Evolutionary conservation across 2,888 invertebrate species (phyloP), one percentile per base, ranked within the genome.

Genomic region (Drosophila emarginata): DNA sequence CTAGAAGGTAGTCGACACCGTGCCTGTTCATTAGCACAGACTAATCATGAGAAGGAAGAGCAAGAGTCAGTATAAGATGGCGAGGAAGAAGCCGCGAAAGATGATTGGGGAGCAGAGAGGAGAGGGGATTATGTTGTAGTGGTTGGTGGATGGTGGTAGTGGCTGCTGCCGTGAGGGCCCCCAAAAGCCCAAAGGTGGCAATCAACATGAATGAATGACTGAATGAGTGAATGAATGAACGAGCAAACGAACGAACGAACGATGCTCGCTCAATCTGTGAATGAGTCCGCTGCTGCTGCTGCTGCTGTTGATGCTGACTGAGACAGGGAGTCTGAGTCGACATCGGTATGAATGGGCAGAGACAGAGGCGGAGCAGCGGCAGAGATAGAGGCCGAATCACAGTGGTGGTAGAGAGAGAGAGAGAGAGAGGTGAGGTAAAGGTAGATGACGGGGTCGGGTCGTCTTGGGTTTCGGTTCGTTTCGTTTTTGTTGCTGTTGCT

Each of bases 181-280:
- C 67, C 64, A 62, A 67, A 68, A 69, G 70, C 67, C 76, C 75
- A 87, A 82, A 85, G 77, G 86, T 85, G 86, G 86, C 75, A 82
- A 87, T 87, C 88, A 84, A 80, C 79, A 78, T 80, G 87, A 75
- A 86, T 82, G 86, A 86, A 86, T 82, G 86, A 81, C 76, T 80
- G 80, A 14, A 12, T 39, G 53, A 65, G 61, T 74, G 57, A 71
- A 70, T 70, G 68, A 79, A 76, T 76, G 73, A 67, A 56, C 50
- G 56, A 61, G 40, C 40, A 57, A 40, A 23, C 36, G 53, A 58
- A 37, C 69, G 32, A 58, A 37, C 69, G 32, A 32, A 11, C 60
- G 56, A 36, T 37, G 56, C 56, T 37, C 40, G 28, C 62, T 63
- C 62, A 54, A 36, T 45, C 70, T 72, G 71, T 71, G 71, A 71